phyloP scores from a whole-genome alignment of 2,888 invertebrate genomes.

The Macrostomum cliftonense region DNA sequence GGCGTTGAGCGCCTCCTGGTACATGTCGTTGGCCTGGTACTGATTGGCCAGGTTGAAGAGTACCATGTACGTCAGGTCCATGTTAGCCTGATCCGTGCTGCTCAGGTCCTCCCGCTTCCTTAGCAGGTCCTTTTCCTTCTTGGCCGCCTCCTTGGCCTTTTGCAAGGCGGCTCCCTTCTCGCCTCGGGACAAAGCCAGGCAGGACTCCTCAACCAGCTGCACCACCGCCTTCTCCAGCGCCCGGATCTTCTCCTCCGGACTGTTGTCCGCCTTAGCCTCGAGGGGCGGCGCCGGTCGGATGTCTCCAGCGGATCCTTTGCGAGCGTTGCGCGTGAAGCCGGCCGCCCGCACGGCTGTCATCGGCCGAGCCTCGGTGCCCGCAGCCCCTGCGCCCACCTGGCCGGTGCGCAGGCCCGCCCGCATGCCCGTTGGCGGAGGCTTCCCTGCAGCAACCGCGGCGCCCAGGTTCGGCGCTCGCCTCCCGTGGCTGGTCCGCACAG shows the following conservation, averaged over 20 bases:
- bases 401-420: slow-evolving; percentile 20
- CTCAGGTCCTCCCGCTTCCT: slow-evolving; percentile 70
- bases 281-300: slow-evolving; percentile 42
- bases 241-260: slow-evolving; percentile 72
- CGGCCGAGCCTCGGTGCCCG: slow-evolving; percentile 46
- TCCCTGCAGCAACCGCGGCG: not conserved
- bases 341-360: slow-evolving; percentile 91
- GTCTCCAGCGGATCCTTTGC: slow-evolving; percentile 39
- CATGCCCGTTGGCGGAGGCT: slow-evolving; percentile 20
- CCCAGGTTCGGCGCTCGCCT: slow-evolving; percentile 43
- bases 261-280: slow-evolving; percentile 57
- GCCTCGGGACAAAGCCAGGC: slow-evolving; percentile 49
- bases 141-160: slow-evolving; percentile 86
- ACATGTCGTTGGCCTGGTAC: slow-evolving; percentile 79
- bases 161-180: slow-evolving; percentile 54
- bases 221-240: slow-evolving; percentile 56
- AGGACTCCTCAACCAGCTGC: slow-evolving; percentile 70
- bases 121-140: slow-evolving; percentile 70
- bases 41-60: slow-evolving; percentile 85
- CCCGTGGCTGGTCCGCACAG: slow-evolving; percentile 54
- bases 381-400: slow-evolving; percentile 17
- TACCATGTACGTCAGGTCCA: slow-evolving; percentile 88
- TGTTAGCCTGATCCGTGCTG: slow-evolving; percentile 69
- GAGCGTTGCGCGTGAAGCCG: slow-evolving; percentile 63
- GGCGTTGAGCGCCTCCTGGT: slow-evolving; percentile 80